phyloP scores from a whole-genome alignment of 2,888 invertebrate species.

The Magallana nippona region DNA sequence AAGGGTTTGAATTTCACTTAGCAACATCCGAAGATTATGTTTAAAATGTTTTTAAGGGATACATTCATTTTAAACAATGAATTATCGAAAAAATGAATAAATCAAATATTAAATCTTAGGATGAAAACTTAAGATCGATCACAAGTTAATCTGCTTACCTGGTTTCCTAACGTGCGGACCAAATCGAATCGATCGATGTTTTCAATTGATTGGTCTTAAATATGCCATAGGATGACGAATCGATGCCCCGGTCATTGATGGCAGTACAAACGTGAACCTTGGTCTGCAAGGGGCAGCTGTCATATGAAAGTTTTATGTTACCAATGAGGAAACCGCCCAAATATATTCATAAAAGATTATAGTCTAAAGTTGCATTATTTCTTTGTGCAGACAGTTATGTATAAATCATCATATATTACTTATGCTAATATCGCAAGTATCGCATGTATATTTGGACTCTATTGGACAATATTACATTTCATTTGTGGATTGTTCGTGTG shows the following conservation, averaged over 20 bases:
- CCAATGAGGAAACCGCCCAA: too few relatives aligned
- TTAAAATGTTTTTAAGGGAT: too few relatives aligned
- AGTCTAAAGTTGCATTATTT: too few relatives aligned
- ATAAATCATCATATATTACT: too few relatives aligned
- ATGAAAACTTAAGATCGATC: background rate
- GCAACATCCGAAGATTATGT: too few relatives aligned
- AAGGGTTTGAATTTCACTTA: background rate
- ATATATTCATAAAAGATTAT: too few relatives aligned
- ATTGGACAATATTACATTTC: too few relatives aligned
- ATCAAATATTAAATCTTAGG: background rate
- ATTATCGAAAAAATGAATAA: background rate
- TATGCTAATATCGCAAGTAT: too few relatives aligned
- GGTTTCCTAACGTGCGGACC: slow-evolving; percentile 18
- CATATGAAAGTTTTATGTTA: background rate
- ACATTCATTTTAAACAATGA: background rate
- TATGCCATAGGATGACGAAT: slow-evolving; percentile 28
- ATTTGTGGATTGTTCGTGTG: too few relatives aligned
- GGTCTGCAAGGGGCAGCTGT: background rate
- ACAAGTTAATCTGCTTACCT: background rate
- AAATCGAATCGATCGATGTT: slow-evolving; percentile 15
- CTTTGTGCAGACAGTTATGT: too few relatives aligned
- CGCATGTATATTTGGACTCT: too few relatives aligned
- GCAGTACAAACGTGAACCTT: background rate
- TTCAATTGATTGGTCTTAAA: slow-evolving; percentile 23
- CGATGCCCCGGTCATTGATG: background rate